These are phyloP conservation scores for Toxotes jaculatrix DNA, from an alignment of 2,113 vertebrate species.

Conservation along the genomic window DNA sequence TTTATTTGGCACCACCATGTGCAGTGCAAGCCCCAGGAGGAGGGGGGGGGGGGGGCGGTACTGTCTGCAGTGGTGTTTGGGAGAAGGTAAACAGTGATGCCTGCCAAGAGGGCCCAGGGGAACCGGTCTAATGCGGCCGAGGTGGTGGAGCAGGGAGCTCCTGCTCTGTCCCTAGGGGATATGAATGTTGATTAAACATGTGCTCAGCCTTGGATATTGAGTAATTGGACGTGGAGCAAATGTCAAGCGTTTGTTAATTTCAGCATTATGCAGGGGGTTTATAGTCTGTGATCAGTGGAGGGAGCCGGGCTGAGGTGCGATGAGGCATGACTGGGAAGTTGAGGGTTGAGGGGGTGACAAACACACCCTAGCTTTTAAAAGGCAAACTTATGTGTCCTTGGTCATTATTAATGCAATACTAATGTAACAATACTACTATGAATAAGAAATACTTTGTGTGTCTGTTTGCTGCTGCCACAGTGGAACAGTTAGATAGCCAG, in stretches of 20 bases:
- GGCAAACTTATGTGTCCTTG: slow-evolving; percentile 3
- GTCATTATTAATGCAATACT: slow-evolving; percentile 11
- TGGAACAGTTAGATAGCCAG: neutral
- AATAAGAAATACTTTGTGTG: neutral
- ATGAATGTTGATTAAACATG: slow-evolving; percentile 82
- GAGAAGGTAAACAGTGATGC: slow-evolving; percentile 58
- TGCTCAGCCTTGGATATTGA: slow-evolving; percentile 78
- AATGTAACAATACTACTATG: neutral
- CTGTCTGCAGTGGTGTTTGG: slow-evolving; percentile 29
- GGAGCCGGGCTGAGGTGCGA: slow-evolving; percentile 32
- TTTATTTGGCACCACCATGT: slow-evolving; percentile 37
- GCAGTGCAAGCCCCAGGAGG: slow-evolving; percentile 6
- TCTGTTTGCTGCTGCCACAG: neutral
- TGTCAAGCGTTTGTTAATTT: slow-evolving; percentile 78
- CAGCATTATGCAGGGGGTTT: slow-evolving; percentile 44
- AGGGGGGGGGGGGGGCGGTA: slow-evolving; percentile 20
- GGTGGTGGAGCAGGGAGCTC: slow-evolving; percentile 64
- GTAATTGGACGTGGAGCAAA: slow-evolving; percentile 74
- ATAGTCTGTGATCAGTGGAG: slow-evolving; percentile 57
- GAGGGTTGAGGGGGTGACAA: slow-evolving; percentile 9
- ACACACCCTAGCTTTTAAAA: slow-evolving; percentile 8
- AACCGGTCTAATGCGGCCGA: slow-evolving; percentile 59
- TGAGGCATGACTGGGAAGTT: slow-evolving; percentile 46
- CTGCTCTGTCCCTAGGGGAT: slow-evolving; percentile 64
- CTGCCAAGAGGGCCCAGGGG: slow-evolving; percentile 62